Percentiles rank a stretch among this genome's conserved stretches.
Conservation (phyloP, 2,888 invertebrate genomes). For the Sesia apiformis region DNA sequence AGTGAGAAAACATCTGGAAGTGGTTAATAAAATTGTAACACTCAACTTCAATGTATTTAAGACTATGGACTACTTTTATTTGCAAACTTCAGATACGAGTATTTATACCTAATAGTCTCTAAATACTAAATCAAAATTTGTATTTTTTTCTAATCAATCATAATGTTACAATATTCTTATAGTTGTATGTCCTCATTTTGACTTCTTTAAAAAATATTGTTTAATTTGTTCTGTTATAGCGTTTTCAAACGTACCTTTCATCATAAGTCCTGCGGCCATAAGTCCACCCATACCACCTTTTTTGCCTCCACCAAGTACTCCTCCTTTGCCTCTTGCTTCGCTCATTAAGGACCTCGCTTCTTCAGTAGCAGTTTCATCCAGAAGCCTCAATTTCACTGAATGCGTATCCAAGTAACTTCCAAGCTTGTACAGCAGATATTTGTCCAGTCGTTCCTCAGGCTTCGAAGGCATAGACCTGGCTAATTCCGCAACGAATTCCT, state of each 20-base stretch:
- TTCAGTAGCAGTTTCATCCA: constrained; percentile 76
- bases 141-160: no score
- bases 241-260: constrained; percentile 69
- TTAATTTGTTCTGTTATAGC: no score
- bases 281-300: constrained; percentile 69
- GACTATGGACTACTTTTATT: no score
- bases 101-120: no score
- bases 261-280: constrained; percentile 71
- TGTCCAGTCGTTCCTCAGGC: constrained; percentile 83
- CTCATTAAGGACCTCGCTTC: constrained; percentile 73
- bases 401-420: constrained; percentile 83
- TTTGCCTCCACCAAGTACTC: constrained; percentile 58
- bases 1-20: no score
- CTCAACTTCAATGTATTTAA: no score
- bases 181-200: no score
- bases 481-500: constrained; percentile 82
- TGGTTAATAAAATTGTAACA: no score
- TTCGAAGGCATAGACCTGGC: constrained; percentile 84
- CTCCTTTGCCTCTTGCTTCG: constrained; percentile 69
- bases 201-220: no score
- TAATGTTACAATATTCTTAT: no score
- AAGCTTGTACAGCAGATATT: constrained; percentile 81
- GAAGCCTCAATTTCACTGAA: constrained; percentile 80
- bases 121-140: no score
- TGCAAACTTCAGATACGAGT: no score